Percentiles rank a stretch among this genome's conserved stretches.
phyloP scores from a whole-genome alignment of 1,140 invertebrate genomes.

The Drosophila parvula region DNA sequence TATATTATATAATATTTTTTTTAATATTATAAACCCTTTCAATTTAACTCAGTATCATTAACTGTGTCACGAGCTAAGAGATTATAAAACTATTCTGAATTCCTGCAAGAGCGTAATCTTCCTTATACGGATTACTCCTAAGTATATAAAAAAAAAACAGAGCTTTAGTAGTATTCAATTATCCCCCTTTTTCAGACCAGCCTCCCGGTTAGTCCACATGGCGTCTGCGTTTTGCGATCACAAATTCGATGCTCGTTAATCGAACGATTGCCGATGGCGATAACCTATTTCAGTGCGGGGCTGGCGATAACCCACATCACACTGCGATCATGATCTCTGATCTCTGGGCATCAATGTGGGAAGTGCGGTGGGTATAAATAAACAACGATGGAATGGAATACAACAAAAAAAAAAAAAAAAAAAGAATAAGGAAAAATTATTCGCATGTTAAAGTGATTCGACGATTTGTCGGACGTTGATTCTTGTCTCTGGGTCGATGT shows the following conservation, averaged over 20 bases:
- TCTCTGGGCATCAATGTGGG: slow-evolving; percentile 59
- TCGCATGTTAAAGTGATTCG: slow-evolving; percentile 52
- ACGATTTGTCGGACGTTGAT: slow-evolving; percentile 62
- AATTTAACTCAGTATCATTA: not conserved
- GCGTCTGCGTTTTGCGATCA: slow-evolving; percentile 13
- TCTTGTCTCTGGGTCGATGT: slow-evolving; percentile 41
- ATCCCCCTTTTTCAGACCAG: not conserved
- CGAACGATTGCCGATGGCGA: slow-evolving; percentile 59
- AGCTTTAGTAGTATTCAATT: not conserved
- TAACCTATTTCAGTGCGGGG: slow-evolving; percentile 65
- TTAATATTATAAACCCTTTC: not conserved
- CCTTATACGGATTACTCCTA: not conserved
- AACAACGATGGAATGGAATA: slow-evolving; percentile 6
- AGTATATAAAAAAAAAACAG: not conserved
- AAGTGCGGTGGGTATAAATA: slow-evolving; percentile 53
- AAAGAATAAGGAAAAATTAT: slow-evolving; percentile 23
- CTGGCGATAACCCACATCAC: slow-evolving; percentile 57
- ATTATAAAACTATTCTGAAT: not conserved
- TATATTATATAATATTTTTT: too few species aligned
- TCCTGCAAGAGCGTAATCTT: not conserved
- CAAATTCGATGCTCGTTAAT: slow-evolving; percentile 61
- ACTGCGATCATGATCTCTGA: slow-evolving; percentile 68
- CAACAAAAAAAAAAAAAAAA: not conserved
- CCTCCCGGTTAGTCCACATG: slow-evolving; percentile 3
- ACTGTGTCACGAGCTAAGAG: not conserved